phyloP scores from a whole-genome alignment of 2,797 vertebrate genomes.

The Hozukius guyotensis region DNA sequence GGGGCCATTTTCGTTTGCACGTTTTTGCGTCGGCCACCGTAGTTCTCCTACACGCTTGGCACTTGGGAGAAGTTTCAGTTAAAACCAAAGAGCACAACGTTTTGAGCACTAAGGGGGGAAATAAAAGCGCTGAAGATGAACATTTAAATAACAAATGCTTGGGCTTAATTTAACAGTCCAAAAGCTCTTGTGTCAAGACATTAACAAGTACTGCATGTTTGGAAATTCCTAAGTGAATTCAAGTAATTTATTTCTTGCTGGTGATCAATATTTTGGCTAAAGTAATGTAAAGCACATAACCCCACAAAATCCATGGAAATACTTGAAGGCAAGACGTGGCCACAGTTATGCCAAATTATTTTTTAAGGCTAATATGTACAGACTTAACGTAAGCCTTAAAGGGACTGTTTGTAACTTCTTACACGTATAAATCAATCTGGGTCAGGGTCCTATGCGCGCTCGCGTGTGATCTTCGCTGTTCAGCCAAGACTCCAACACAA shows the following conservation, averaged over 20 bases:
- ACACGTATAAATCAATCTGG: too few relatives aligned
- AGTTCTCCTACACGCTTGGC: background rate
- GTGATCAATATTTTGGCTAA: background rate
- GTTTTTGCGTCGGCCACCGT: background rate
- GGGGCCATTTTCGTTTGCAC: background rate
- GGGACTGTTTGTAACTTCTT: too few relatives aligned
- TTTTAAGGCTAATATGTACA: background rate
- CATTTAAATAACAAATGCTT: background rate
- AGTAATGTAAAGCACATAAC: background rate
- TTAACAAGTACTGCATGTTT: background rate
- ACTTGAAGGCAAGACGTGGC: background rate
- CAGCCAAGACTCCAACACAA: too few relatives aligned
- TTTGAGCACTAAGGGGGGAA: slow-evolving; percentile 4
- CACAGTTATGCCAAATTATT: background rate
- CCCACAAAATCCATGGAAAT: background rate
- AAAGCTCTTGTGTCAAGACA: background rate
- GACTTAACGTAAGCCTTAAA: background rate
- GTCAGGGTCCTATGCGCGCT: too few relatives aligned
- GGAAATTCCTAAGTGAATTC: background rate
- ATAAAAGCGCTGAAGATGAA: background rate
- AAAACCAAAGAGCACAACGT: slow-evolving; percentile 18
- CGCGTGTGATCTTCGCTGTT: too few relatives aligned
- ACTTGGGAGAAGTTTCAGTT: background rate
- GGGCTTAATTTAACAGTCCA: slow-evolving; percentile 34
- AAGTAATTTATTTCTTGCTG: background rate